Conservation (phyloP, 2,797 vertebrate species). For the Sebastes itinus region DNA sequence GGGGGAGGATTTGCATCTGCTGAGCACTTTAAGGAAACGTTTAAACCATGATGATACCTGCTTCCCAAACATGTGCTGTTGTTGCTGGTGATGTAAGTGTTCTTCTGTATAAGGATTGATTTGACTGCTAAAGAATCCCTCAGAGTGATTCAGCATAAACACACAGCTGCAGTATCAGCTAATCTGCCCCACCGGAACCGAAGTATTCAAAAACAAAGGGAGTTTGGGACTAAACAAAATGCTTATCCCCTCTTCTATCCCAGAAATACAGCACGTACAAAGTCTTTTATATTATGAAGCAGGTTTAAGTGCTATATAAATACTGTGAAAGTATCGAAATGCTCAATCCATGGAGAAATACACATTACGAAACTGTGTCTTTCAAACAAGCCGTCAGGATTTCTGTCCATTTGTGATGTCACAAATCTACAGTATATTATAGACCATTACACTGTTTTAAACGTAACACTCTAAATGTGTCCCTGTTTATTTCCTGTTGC, state of each 20-base stretch:
- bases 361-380: too few relatives aligned
- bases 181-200: background rate
- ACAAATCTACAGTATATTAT: too few relatives aligned
- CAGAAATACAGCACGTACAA: background rate
- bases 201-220: conserved; percentile 1
- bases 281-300: background rate
- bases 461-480: too few relatives aligned
- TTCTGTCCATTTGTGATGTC: too few relatives aligned
- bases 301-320: too few relatives aligned
- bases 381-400: too few relatives aligned
- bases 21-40: background rate
- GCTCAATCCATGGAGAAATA: too few relatives aligned
- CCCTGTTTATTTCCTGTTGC: too few relatives aligned
- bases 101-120: background rate
- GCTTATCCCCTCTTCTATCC: background rate
- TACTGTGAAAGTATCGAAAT: too few relatives aligned
- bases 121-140: background rate
- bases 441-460: too few relatives aligned
- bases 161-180: background rate
- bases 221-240: background rate
- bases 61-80: background rate
- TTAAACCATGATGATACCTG: background rate
- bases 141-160: background rate
- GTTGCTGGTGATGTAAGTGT: background rate
- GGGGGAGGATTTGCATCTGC: background rate